Evolutionary conservation across 2,797 vertebrate genomes (phyloP).

Genomic region (Parambassis ranga): DNA sequence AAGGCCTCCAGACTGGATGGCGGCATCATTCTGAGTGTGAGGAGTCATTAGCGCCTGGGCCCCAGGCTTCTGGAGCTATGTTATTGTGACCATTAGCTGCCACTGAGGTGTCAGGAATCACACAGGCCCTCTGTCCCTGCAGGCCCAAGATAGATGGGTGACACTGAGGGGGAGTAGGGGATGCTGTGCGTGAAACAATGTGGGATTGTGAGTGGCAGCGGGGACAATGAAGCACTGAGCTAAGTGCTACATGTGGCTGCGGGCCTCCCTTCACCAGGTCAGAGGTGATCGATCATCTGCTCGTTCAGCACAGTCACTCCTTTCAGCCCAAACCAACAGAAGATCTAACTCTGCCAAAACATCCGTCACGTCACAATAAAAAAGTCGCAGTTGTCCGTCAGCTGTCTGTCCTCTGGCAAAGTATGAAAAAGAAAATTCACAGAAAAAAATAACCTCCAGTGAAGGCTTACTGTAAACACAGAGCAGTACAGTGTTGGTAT

Average conservation of each 20-base stretch:
- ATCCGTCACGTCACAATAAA: slow-evolving; percentile 49
- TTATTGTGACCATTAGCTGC: slow-evolving; percentile 30
- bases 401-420: slow-evolving; percentile 9
- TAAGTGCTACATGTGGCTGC: slow-evolving; percentile 27
- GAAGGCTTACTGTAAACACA: slow-evolving; percentile 34
- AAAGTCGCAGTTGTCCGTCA: slow-evolving; percentile 52
- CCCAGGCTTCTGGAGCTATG: slow-evolving; percentile 53
- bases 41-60: slow-evolving; percentile 61
- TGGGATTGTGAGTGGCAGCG: slow-evolving; percentile 33
- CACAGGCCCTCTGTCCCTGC: slow-evolving; percentile 32
- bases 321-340: slow-evolving; percentile 36
- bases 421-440: background rate
- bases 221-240: slow-evolving; percentile 34
- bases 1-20: slow-evolving; percentile 1
- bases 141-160: background rate
- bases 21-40: slow-evolving; percentile 41
- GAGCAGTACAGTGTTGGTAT: background rate
- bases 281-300: slow-evolving; percentile 48
- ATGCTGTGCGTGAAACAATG: slow-evolving; percentile 6
- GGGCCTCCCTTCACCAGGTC: slow-evolving; percentile 38
- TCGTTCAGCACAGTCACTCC: slow-evolving; percentile 1
- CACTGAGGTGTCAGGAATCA: slow-evolving; percentile 48
- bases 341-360: slow-evolving; percentile 40
- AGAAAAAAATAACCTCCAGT: slow-evolving; percentile 19
- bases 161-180: slow-evolving; percentile 5